phyloP scores from a whole-genome alignment of 2,888 invertebrate species.

The Arenicola marina region DNA sequence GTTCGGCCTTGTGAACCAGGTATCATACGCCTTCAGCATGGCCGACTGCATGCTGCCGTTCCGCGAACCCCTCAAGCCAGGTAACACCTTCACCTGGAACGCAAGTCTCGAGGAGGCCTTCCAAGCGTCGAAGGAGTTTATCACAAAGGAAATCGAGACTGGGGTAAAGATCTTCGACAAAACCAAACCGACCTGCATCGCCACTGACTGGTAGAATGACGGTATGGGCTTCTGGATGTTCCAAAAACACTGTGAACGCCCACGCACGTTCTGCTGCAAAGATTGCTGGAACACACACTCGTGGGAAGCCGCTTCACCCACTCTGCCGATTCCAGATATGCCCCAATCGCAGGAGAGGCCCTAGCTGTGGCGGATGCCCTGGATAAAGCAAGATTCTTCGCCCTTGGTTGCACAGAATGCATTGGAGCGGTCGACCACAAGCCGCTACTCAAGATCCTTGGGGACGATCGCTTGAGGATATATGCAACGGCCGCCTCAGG shows the following conservation, averaged over 20 bases:
- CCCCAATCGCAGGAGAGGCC: no score
- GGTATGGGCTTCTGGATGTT: slow-evolving; percentile 38
- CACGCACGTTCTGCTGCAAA: slow-evolving; percentile 24
- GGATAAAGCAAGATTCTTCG: no score
- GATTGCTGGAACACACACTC: slow-evolving; percentile 32
- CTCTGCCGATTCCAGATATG: no score
- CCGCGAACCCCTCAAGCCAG: slow-evolving; percentile 35
- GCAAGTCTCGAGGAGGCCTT: slow-evolving; percentile 9
- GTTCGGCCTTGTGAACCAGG: slow-evolving; percentile 39
- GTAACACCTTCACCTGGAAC: slow-evolving; percentile 27
- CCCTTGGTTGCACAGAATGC: no score
- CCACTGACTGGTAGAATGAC: slow-evolving; percentile 40
- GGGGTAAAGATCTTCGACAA: slow-evolving; percentile 38
- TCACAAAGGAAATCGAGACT: slow-evolving; percentile 18
- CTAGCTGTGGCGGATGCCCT: no score
- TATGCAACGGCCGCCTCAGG: no score
- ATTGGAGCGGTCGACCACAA: no score
- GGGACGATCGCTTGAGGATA: no score
- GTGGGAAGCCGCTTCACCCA: no score
- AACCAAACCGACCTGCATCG: slow-evolving; percentile 37
- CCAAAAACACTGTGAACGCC: slow-evolving; percentile 34
- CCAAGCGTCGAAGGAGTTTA: slow-evolving; percentile 14
- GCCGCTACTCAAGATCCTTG: no score
- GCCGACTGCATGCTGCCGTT: slow-evolving; percentile 36
- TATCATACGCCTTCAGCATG: slow-evolving; percentile 38